These are phyloP conservation scores for Steatornis caripensis DNA, from an alignment of 2,113 vertebrate genomes.

Conservation along the genomic window DNA sequence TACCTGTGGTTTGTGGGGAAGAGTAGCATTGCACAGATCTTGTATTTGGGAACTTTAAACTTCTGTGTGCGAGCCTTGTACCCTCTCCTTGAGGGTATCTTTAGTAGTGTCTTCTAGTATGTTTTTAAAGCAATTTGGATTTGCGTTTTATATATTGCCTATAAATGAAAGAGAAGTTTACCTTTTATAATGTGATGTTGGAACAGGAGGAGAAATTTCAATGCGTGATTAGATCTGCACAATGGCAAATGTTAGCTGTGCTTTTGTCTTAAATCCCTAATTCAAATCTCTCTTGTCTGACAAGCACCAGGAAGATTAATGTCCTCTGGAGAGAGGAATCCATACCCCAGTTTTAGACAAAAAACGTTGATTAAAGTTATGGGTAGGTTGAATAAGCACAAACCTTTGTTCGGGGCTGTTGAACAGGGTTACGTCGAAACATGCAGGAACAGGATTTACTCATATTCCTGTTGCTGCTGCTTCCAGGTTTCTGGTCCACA, in stretches of 20 bases:
- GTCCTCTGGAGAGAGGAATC: neutral
- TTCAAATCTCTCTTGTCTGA: neutral
- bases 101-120: neutral
- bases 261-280: neutral
- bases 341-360: neutral
- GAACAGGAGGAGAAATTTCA: neutral
- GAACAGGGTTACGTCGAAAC: neutral
- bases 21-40: neutral
- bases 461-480: neutral
- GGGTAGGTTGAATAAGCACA: neutral
- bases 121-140: neutral
- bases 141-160: neutral
- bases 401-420: neutral
- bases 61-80: neutral
- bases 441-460: neutral
- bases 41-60: neutral
- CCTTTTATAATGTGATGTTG: neutral
- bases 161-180: neutral
- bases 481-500: neutral
- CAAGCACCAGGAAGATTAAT: neutral
- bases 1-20: neutral
- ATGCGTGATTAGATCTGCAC: fast-evolving
- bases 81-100: fast-evolving
- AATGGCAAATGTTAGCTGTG: neutral
- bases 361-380: neutral